Base-by-base conservation (phyloP, 2,113 vertebrate species). In the Egretta garzetta region DNA sequence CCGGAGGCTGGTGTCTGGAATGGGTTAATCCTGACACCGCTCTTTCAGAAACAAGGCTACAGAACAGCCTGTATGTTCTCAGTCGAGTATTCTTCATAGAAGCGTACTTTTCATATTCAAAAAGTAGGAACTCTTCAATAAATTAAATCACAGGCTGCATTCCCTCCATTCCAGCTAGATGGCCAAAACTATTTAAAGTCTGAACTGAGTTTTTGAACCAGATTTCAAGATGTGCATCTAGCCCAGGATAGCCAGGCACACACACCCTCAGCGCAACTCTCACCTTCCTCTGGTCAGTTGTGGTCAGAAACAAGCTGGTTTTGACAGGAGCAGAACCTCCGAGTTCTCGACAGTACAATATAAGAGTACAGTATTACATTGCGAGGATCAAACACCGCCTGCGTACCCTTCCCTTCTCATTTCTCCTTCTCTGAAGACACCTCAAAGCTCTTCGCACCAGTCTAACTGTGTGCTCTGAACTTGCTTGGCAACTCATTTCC, bases 181-280 rank as follows among this genome's bases (percentile, higher is more conserved):
- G 26, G 20, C 20, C 33, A 6, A 19, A 30, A 8, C 8, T 3
- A 67, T n/a, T 35, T 16, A 5, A 63, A 32, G 26, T 2, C n/a
- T 14, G 26, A 85, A 33, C 18, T 7, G 3, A 43, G 81, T 4
- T 35, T 49, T 6, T 30, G 20, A 75, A 28, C 3, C n/a, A 15
- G 8, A 49, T 53, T 81, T 56, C 70, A 30, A n/a, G 0, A 26
- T 0, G 0, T 13, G 35, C 64, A 41, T 9, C 43, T 7, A 49
- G 26, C 24, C 41, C 50, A 24, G 12, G 18, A 41, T 19, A 55
- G 67, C 12, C 39, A 43, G 16, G 28, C 7, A 41, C 6, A 8
- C 1, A 6, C n/a, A 28, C 7, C 10, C n/a, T 47, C 60, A 41
- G 49, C 1, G 0, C 47, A 68, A 67, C 18, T 20, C 15, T 26